These are phyloP conservation scores for Drosophila cardini DNA, from an alignment of 1,140 invertebrate genomes.

Conservation along the genomic window DNA sequence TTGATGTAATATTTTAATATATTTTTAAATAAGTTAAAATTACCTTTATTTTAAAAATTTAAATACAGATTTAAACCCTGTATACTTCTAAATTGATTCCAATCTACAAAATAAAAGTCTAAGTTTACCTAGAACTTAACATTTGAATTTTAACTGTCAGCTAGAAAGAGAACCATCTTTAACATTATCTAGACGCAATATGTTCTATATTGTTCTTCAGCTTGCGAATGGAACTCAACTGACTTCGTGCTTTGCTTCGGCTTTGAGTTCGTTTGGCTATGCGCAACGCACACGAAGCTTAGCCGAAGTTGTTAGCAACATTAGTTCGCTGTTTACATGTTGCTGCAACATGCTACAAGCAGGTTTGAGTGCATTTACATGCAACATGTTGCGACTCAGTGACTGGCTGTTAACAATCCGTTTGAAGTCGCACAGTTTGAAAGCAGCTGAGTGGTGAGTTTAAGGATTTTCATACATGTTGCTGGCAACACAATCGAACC, in stretches of 20 bases:
- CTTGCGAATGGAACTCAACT: conserved; percentile 15
- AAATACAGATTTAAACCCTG: neutral
- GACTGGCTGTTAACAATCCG: too few relatives aligned
- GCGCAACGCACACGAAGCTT: conserved; percentile 25
- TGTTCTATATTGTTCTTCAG: conserved; percentile 22
- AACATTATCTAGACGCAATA: conserved; percentile 24
- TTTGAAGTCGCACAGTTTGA: conserved; percentile 12
- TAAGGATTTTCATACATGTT: conserved; percentile 1
- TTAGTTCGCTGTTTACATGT: neutral
- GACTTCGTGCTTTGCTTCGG: conserved; percentile 18
- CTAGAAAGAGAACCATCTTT: neutral
- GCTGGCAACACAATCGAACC: conserved; percentile 28
- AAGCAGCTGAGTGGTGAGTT: conserved; percentile 26
- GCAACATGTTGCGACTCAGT: conserved; percentile 20
- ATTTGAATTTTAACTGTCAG: neutral
- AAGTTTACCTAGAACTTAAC: neutral
- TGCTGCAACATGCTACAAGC: conserved; percentile 18
- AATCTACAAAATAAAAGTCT: neutral
- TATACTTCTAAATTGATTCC: neutral
- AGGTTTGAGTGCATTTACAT: conserved; percentile 13
- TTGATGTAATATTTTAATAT: too few relatives aligned
- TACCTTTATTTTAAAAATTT: too few relatives aligned
- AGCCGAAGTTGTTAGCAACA: conserved; percentile 16
- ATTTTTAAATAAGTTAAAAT: too few relatives aligned
- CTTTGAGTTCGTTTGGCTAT: conserved; percentile 15